Base-by-base conservation (phyloP, 53 echinoderm and acorn worm genomes). In the Apostichopus leukothele region DNA sequence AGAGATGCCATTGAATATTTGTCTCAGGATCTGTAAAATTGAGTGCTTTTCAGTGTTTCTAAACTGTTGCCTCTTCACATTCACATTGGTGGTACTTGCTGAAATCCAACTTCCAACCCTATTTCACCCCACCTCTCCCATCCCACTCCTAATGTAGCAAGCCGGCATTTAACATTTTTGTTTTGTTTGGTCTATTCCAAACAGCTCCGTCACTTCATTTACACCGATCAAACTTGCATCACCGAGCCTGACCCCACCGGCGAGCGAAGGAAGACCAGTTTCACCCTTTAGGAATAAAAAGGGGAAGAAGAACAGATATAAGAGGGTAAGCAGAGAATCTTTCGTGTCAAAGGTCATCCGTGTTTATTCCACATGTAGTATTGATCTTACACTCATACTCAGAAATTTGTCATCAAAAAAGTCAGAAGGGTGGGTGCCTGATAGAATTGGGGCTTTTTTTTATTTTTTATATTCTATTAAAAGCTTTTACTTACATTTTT, bases 251-350 rank as follows among this genome's bases (percentile, higher is more conserved):
- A 85, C 85, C 11, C 85, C 85, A 27, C 76, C 61, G 13, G 25
- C 52, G 22, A 51, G 26, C 22, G 86, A 86, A 86, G 83, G 84
- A 74, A 86, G 76, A 14, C 75, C 88, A 1, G 75, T 74, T 52
- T 87, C 88, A 50, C 88, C 88, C 5, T 87, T 87, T 22, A 73
- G 88, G 14, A 87, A 87, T 10, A 74, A 87, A 51, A 87, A 87
- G 26, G 75, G 75, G 1, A 87, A 87, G 88, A 87, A 87, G 21
- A 87, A 74, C n/a, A 87, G 88, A 75, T 16, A 23, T 6, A 87
- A 87, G 75, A 75, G 50, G 88, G 88, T 74, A 74, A 87, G 71
- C 4, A 71, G 20, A 71, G 13, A n/a, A 19, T 68, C 57, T 3
- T 57, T 9, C 27, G 27, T 57, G 57, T 57, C 57, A 57, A 57